Evolutionary conservation across 2,113 vertebrate genomes (phyloP).

Genomic region (Columba janthina): DNA sequence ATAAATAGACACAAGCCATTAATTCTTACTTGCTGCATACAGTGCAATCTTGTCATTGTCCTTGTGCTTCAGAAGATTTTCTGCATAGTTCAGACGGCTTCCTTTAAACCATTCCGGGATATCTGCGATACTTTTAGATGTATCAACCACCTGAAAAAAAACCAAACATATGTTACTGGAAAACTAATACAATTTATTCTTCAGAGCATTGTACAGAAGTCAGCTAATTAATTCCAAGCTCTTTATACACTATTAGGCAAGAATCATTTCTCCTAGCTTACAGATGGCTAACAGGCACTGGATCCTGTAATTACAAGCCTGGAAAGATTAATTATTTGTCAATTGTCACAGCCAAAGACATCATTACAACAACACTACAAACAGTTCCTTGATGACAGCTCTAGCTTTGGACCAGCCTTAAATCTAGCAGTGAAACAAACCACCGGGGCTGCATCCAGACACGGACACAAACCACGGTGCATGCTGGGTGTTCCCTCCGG

Average conservation of each 20-base stretch:
- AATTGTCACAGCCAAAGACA: neutral
- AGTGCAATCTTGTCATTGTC: slow-evolving; percentile 92
- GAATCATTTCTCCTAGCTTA: neutral
- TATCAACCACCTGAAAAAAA: slow-evolving; percentile 85
- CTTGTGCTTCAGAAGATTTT: slow-evolving; percentile 89
- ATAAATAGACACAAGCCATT: neutral
- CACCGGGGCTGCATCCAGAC: neutral
- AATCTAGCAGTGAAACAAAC: neutral
- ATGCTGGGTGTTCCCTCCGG: neutral
- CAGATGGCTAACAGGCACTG: neutral
- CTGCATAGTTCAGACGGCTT: slow-evolving; percentile 91
- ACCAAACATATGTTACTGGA: neutral
- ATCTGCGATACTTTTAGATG: slow-evolving; percentile 85
- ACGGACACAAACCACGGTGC: neutral
- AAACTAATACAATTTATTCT: rapidly evolving
- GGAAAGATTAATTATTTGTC: neutral
- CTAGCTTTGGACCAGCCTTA: neutral
- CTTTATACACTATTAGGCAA: neutral
- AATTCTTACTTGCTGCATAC: slow-evolving; percentile 86
- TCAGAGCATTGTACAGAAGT: neutral
- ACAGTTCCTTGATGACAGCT: neutral
- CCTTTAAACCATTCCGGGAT: slow-evolving; percentile 94
- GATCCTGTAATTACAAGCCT: neutral
- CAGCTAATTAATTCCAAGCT: neutral
- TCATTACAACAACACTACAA: neutral